These are phyloP conservation scores for Yponomeuta malinellus DNA, from an alignment of 2,888 invertebrate genomes.

Conservation along the genomic window DNA sequence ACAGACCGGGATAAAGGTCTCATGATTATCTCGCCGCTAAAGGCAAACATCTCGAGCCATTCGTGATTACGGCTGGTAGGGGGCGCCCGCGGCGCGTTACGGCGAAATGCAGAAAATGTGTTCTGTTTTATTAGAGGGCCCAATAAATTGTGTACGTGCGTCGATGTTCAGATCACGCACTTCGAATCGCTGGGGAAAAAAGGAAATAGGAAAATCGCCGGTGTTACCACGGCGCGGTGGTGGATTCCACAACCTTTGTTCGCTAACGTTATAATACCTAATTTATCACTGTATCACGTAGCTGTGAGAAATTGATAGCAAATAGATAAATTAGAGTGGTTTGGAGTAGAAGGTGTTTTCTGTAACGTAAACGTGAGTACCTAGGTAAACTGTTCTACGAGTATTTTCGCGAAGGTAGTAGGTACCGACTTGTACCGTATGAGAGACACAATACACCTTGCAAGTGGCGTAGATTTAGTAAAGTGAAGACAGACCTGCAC, in stretches of 20 bases:
- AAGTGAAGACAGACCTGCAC: conserved; percentile 27
- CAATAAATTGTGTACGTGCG: conserved; percentile 67
- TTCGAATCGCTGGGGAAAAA: conserved; percentile 24
- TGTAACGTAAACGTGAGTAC: neutral
- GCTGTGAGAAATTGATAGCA: neutral
- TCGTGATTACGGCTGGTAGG: conserved; percentile 29
- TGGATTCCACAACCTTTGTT: neutral
- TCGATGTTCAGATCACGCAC: conserved; percentile 39
- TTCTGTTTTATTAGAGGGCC: conserved; percentile 64
- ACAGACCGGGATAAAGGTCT: conserved; percentile 1
- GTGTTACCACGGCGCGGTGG: neutral
- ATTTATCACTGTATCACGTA: conserved; percentile 3
- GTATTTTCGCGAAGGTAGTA: neutral
- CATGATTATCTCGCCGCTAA: conserved; percentile 2
- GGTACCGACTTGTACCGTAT: neutral
- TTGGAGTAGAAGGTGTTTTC: neutral
- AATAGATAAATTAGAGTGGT: neutral
- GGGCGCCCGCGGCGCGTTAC: conserved; percentile 26
- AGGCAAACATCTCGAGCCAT: conserved; percentile 33
- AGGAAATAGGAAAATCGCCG: conserved; percentile 13
- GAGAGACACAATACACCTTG: conserved; percentile 5
- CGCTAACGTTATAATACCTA: neutral
- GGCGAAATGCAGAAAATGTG: conserved; percentile 59
- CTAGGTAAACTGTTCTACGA: neutral
- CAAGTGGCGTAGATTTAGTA: conserved; percentile 10